Evolutionary conservation across 2,797 vertebrate genomes (phyloP), one percentile per base, ranked within the genome.

Genomic region (Mormyrops boulengeri): DNA sequence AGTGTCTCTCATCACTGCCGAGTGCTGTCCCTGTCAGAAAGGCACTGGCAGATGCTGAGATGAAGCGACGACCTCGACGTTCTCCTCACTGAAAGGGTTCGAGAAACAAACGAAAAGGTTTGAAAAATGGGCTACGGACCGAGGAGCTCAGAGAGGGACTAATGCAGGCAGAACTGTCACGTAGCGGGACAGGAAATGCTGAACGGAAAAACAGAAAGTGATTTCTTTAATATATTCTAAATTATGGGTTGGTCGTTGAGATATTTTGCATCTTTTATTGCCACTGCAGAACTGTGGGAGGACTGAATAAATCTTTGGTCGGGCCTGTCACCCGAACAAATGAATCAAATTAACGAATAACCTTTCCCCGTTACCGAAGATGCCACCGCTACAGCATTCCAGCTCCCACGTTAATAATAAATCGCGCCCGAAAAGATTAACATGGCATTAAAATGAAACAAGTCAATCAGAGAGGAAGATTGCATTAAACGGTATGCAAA

Each of bases 221-320:
- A 92, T 90, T 88, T 57, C 66, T 88, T 89, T 93, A 88, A 93
- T 92, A 92, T 92, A 91, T 91, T 92, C 73, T 89, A 90, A 89
- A 93, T 91, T 92, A 93, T 90, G 90, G 90, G 87, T 92, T 93
- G 91, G 89, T 92, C 90, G 90, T 88, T 91, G 88, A 86, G 85
- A 91, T 88, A 90, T 77, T 85, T 4, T 90, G 80, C 89, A 90
- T 91, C 89, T 90, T 92, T 93, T 88, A 92, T 91, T 91, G 91
- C 88, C 50, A 90, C 77, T 88, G 14, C 82, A 49, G 44, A 88
- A 89, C 92, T 90, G 88, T 49, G 47, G 90, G 50, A 90, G 91
- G 90, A 53, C 91, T 88, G 85, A 91, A 80, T 91, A 93, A 92
- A 93, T 91, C 89, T 91, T 30, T 14, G 84, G 89, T 92, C 9